Evolutionary conservation across 1,140 invertebrate genomes (phyloP).

Genomic region (Subanguina moxae): DNA sequence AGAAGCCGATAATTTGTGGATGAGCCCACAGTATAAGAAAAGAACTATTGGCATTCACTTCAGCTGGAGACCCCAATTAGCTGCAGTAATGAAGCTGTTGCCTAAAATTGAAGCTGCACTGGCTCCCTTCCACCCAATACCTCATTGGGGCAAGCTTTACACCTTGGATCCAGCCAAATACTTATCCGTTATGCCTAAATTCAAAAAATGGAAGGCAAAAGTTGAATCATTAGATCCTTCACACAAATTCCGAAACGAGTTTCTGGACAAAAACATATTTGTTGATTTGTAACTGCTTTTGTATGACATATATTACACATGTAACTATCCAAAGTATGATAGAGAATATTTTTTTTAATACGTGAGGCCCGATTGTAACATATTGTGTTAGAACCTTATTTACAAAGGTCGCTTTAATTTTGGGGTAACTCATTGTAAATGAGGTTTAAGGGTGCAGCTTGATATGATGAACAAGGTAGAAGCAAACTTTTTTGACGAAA

Average conservation of each 20-base stretch:
- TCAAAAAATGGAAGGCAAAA: not conserved
- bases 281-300: not conserved
- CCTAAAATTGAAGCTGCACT: slow-evolving; percentile 13
- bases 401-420: no score
- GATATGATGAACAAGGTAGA: no score
- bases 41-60: slow-evolving; percentile 9
- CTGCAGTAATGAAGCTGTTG: not conserved
- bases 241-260: slow-evolving; percentile 2
- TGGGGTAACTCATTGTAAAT: no score
- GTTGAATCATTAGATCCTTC: not conserved
- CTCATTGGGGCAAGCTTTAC: slow-evolving; percentile 13
- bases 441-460: no score
- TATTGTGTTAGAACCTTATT: no score
- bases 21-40: slow-evolving; percentile 3
- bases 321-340: no score
- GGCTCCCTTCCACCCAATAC: not conserved
- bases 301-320: no score
- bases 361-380: no score
- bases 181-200: slow-evolving; percentile 4
- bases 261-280: not conserved
- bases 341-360: no score
- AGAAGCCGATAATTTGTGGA: slow-evolving; percentile 11
- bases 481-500: no score
- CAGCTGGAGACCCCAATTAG: not conserved
- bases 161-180: slow-evolving; percentile 4